These are phyloP conservation scores for Diachasmimorpha longicaudata DNA, from an alignment of 1,140 invertebrate genomes.

Conservation along the genomic window DNA sequence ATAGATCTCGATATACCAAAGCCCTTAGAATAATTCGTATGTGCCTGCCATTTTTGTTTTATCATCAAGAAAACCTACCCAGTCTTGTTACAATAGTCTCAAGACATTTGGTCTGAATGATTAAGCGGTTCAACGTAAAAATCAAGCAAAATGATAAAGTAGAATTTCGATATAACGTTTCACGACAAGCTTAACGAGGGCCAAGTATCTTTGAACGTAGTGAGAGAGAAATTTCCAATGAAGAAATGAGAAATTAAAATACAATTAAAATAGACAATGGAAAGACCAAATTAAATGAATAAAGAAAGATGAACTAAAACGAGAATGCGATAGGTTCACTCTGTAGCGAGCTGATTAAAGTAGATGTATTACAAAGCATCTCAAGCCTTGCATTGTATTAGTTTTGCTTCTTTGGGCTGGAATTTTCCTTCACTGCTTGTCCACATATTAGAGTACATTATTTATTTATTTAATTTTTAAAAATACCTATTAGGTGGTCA, in stretches of 20 bases:
- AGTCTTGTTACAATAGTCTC: constrained; percentile 58
- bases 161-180: background rate
- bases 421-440: constrained; percentile 62
- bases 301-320: constrained; percentile 34
- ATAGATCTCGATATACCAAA: constrained; percentile 11
- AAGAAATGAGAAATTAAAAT: constrained; percentile 44
- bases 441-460: constrained; percentile 52
- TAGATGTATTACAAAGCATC: constrained; percentile 61
- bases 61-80: constrained; percentile 37
- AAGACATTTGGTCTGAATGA: constrained; percentile 51
- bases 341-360: constrained; percentile 59
- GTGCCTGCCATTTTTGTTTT: constrained; percentile 60
- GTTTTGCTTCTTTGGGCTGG: constrained; percentile 64
- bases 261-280: background rate
- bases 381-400: constrained; percentile 64
- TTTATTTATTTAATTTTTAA: background rate
- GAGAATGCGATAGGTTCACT: constrained; percentile 61
- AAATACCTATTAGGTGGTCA: constrained; percentile 50
- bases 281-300: constrained; percentile 13
- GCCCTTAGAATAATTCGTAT: constrained; percentile 59
- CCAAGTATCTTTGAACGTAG: constrained; percentile 55
- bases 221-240: constrained; percentile 37
- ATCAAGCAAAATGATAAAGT: background rate
- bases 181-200: constrained; percentile 21
- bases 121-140: constrained; percentile 18